These are phyloP conservation scores for Ophion ellenae DNA, from an alignment of 2,888 invertebrate species.

Conservation along the genomic window DNA sequence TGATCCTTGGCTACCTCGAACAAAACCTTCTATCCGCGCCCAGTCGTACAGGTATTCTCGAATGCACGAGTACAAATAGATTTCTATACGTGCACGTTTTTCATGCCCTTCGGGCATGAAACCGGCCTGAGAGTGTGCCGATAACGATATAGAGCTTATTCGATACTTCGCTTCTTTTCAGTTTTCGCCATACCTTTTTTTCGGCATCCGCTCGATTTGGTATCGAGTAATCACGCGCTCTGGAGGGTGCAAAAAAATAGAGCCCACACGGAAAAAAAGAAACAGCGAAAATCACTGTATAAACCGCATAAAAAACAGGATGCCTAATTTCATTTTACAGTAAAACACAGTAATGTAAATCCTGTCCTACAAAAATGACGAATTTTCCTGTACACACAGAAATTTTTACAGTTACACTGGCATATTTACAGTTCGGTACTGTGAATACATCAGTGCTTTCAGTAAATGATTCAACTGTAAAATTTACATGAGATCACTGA, in stretches of 20 bases:
- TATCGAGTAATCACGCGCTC: slow-evolving; percentile 25
- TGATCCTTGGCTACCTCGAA: not conserved
- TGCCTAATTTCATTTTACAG: no score
- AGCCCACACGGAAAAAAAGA: no score
- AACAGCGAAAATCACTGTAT: no score
- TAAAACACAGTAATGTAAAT: no score
- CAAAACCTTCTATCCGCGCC: not conserved
- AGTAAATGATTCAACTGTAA: no score
- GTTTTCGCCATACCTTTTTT: slow-evolving; percentile 16
- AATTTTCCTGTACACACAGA: no score
- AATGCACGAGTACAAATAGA: not conserved
- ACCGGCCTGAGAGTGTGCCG: slow-evolving; percentile 41
- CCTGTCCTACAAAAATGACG: no score
- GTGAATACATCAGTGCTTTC: no score
- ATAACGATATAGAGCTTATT: slow-evolving; percentile 42
- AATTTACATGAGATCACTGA: no score
- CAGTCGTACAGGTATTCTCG: not conserved
- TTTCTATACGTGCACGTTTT: not conserved
- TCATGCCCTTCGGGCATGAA: not conserved
- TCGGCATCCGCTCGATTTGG: slow-evolving; percentile 35
- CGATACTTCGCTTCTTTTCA: slow-evolving; percentile 33
- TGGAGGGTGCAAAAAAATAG: slow-evolving; percentile 9
- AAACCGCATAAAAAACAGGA: no score
- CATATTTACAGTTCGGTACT: no score
- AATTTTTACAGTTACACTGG: no score